phyloP scores from a whole-genome alignment of 2,797 vertebrate species.

The Xenops minutus region DNA sequence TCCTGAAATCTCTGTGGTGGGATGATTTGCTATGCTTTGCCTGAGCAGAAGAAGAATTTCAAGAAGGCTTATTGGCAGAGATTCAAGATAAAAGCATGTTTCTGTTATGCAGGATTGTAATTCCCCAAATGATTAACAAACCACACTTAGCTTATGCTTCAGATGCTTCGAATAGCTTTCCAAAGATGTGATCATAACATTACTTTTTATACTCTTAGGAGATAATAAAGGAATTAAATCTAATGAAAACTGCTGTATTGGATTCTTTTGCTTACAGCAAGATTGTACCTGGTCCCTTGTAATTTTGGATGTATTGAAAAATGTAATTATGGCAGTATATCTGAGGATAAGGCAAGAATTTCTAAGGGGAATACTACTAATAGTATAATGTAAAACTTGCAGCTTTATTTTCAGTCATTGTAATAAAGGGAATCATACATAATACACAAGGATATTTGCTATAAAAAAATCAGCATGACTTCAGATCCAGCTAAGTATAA shows the following conservation, averaged over 20 bases:
- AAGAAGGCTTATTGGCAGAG: conserved; percentile 51
- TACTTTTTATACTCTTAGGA: conserved; percentile 21
- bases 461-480: not conserved
- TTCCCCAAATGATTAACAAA: conserved; percentile 64
- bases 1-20: not conserved
- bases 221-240: not conserved
- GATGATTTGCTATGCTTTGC: conserved; percentile 28
- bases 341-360: not conserved
- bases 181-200: conserved; percentile 13
- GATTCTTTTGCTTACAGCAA: not conserved
- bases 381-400: not conserved
- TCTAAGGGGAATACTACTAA: not conserved
- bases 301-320: not conserved
- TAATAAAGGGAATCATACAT: not conserved
- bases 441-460: not conserved
- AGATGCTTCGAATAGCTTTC: conserved; percentile 56
- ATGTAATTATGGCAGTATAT: not conserved
- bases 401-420: not conserved
- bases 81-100: conserved; percentile 43
- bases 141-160: conserved; percentile 64
- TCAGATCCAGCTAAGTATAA: not conserved
- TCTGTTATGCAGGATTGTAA: conserved; percentile 12
- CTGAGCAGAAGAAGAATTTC: conserved; percentile 48
- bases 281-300: rapidly evolving
- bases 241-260: not conserved